A percentile compares a stretch with the other conserved stretches of the same genome.
These are phyloP conservation scores for Campylomormyrus tamandua DNA, from an alignment of 2,113 vertebrate genomes.

Conservation along the genomic window DNA sequence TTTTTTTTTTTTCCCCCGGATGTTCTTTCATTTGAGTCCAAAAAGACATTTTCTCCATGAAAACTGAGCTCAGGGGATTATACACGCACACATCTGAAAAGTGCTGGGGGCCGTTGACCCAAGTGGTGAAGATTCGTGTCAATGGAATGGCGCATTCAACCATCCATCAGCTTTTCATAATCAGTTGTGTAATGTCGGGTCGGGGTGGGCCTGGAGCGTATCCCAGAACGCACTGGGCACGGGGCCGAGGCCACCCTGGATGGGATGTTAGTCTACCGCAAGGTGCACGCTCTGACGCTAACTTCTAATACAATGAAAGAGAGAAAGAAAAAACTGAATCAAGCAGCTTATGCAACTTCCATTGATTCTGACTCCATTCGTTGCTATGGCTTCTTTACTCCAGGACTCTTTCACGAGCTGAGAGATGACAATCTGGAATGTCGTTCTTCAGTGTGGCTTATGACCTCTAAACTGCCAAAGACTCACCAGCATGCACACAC, in stretches of 20 bases:
- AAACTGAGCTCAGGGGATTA: not conserved
- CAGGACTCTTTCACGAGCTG: not conserved
- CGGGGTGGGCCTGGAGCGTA: not conserved
- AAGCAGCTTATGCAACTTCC: not conserved
- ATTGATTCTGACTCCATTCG: not conserved
- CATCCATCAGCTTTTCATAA: not conserved
- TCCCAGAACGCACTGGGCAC: not conserved
- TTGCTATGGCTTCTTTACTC: not conserved
- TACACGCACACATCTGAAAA: not conserved
- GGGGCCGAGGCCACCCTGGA: not conserved
- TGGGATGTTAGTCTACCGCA: not conserved
- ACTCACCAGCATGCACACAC: not conserved
- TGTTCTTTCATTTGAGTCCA: not conserved
- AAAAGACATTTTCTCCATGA: not conserved
- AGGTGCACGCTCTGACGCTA: not conserved
- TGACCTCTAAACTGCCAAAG: not conserved
- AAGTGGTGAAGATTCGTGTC: not conserved
- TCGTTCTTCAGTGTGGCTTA: not conserved
- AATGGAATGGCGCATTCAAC: not conserved
- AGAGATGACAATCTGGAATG: not conserved
- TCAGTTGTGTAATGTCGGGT: not conserved
- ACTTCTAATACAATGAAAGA: not conserved
- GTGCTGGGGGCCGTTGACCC: not conserved
- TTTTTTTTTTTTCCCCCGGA: slow-evolving; percentile 8
- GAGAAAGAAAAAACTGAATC: not conserved